A percentile compares a stretch with the other conserved stretches of the same genome.
These are phyloP conservation scores for Ciconia boyciana DNA, from an alignment of 2,113 vertebrate species.

Conservation along the genomic window DNA sequence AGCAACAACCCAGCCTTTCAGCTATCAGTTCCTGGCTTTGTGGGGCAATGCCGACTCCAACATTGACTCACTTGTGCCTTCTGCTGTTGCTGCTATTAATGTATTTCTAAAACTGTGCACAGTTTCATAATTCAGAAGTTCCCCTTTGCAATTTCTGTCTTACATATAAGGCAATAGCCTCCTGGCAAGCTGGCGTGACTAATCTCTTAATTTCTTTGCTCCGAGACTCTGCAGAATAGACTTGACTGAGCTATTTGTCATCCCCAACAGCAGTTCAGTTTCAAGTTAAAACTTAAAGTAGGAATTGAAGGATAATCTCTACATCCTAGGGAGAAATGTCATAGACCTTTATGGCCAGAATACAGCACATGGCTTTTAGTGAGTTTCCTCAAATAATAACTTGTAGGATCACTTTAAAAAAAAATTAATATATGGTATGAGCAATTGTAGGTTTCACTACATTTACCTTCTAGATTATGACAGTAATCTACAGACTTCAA, in stretches of 20 bases:
- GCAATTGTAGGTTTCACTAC: neutral
- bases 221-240: neutral
- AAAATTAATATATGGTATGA: neutral
- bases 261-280: neutral
- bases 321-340: neutral
- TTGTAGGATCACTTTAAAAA: neutral
- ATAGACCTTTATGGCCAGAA: neutral
- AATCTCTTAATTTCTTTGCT: neutral
- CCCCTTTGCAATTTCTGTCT: neutral
- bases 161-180: neutral
- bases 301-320: neutral
- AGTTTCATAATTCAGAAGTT: neutral
- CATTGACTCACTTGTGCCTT: neutral
- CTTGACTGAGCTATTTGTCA: neutral
- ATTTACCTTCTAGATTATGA: neutral
- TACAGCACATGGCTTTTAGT: neutral
- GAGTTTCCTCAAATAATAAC: neutral
- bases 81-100: neutral
- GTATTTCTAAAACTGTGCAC: neutral
- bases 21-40: neutral
- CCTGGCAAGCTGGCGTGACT: neutral
- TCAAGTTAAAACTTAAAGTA: neutral
- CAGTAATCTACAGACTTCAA: neutral
- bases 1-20: neutral
- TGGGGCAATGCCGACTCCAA: rapidly evolving